Evolutionary conservation across 2,113 vertebrate genomes (phyloP).

Genomic region (Myotis lucifugus): DNA sequence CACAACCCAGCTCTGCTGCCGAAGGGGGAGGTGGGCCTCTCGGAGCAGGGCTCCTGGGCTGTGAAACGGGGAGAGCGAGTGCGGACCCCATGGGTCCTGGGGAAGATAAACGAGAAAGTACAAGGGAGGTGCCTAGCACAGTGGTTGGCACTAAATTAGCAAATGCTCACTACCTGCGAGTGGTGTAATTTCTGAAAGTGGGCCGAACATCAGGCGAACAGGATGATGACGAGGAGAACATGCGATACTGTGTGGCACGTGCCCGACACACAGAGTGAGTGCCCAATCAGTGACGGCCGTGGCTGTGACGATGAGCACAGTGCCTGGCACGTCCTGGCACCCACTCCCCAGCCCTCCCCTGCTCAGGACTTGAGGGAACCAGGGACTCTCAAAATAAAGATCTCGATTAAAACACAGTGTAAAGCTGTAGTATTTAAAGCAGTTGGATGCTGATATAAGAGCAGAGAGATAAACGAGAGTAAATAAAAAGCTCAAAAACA

Average conservation of each 20-base stretch:
- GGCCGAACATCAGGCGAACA: neutral
- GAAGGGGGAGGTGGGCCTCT: neutral
- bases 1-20: neutral
- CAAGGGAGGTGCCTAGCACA: neutral
- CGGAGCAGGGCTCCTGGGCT: neutral
- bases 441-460: neutral
- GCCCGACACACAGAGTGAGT: neutral
- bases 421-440: constrained; percentile 10
- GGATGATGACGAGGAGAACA: neutral
- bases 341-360: neutral
- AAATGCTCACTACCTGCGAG: neutral
- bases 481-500: constrained; percentile 42
- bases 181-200: neutral
- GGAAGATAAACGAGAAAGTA: neutral
- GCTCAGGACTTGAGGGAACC: neutral
- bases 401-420: neutral
- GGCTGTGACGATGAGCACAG: neutral
- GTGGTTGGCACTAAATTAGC: neutral
- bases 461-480: neutral
- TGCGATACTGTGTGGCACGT: neutral
- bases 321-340: neutral
- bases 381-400: constrained; percentile 20
- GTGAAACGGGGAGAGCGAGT: neutral
- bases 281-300: neutral
- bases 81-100: neutral